Conservation (phyloP, 2,797 vertebrate genomes). For the Eleutherodactylus coqui region DNA sequence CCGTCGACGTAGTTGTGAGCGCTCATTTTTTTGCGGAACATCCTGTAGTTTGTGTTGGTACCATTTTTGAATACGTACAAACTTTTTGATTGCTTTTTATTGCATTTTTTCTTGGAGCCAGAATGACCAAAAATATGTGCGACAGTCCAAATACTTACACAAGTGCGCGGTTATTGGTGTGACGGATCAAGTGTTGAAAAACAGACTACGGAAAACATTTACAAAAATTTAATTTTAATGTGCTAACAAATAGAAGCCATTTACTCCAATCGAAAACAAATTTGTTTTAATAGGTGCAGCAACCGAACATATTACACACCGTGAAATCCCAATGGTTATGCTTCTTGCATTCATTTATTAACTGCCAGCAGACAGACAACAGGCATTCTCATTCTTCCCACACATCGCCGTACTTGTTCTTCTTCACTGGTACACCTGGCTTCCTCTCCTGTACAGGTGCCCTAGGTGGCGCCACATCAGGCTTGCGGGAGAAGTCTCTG, state of each 20-base stretch:
- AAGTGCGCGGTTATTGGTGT: neutral
- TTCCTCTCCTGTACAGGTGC: conserved; percentile 73
- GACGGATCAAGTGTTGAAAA: neutral
- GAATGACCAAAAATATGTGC: no score
- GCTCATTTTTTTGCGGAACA: no score
- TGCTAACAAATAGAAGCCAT: conserved; percentile 20
- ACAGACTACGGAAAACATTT: neutral
- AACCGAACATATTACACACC: neutral
- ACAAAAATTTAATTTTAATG: conserved; percentile 15
- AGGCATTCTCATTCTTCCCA: conserved; percentile 87
- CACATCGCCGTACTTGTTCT: conserved; percentile 92
- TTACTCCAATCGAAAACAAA: neutral
- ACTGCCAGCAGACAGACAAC: neutral
- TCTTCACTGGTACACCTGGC: conserved; percentile 82
- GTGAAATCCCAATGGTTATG: neutral
- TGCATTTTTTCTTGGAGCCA: no score
- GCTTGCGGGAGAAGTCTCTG: conserved; percentile 85
- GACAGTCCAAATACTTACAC: neutral
- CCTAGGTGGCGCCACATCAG: conserved; percentile 68
- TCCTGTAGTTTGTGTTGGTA: no score
- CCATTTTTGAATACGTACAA: no score
- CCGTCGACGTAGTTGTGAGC: no score
- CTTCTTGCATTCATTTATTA: conserved; percentile 23
- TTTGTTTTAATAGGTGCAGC: neutral
- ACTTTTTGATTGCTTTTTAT: no score